Base-by-base conservation (phyloP, 2,113 vertebrate genomes). In the Mus spicilegus region DNA sequence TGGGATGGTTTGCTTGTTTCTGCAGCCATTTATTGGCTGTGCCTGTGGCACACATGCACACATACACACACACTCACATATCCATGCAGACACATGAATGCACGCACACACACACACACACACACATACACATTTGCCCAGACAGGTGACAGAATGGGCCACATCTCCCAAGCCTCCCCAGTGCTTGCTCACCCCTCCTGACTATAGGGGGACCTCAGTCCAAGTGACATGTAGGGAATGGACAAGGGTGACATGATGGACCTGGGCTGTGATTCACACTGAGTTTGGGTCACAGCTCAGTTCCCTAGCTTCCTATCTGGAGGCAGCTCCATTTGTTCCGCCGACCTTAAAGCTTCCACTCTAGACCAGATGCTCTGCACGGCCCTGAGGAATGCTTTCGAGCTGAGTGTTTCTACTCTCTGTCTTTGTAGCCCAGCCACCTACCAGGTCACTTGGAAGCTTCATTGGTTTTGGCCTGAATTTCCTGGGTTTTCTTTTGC, bases 1-100 rank as follows among this genome's bases (percentile, higher is more conserved):
- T 87, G 67, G 49, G 78, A 94, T 22, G 28, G 8, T 75, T 90
- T 46, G 28, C 84, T 72, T 78, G n/a, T 87, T 88, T 96, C 93
- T 93, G 92, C 78, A 93, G 82, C 58, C 56, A 3, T 58, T 22
- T n/a, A 81, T 13, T 78, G 92, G 13, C 22, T 3, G 6, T 49
- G n/a, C 33, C 70, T 28, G n/a, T 19, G 78, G 8, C 92, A 72
- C 49, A 49, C 63, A 28, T 7, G 10, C 17, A 69, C 8, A 30
- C 1, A 69, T 6, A n/a, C 77, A 61, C 61, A 69, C 33, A 42
- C 13, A 42, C 94, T 65, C 56, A 56, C 69, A 39, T 11, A 36
- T 10, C 8, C 12, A 26, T 13, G 24, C 0, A 51, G 17, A 22
- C 7, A 75, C 22, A 58, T 19, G 17, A 58, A 17, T 16, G 51